Conservation (phyloP, 2,113 vertebrate genomes). For the Pangasianodon hypophthalmus region DNA sequence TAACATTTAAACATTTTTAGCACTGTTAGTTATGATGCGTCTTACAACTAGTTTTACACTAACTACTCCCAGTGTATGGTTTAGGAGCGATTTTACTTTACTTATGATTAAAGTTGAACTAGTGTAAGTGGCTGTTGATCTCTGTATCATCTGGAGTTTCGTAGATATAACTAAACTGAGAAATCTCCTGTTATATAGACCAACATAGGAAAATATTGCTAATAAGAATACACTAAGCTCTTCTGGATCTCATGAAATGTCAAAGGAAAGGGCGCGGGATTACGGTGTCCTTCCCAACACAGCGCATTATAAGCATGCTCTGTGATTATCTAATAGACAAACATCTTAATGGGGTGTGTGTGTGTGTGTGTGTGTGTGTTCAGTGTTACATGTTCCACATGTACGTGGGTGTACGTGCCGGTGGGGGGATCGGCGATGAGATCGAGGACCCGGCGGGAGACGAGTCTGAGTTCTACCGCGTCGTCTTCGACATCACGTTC, state of each 20-base stretch:
- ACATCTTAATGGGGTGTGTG: not conserved
- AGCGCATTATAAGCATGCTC: not conserved
- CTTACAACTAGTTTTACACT: not conserved
- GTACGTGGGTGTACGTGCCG: slow-evolving; percentile 93
- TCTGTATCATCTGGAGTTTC: not conserved
- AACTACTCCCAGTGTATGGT: not conserved
- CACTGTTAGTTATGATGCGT: too few relatives aligned
- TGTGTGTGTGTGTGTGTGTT: slow-evolving; percentile 10
- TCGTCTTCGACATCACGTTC: slow-evolving; percentile 96
- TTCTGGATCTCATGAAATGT: not conserved
- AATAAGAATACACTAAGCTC: not conserved
- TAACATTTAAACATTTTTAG: too few relatives aligned
- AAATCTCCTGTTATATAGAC: not conserved
- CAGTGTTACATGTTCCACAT: slow-evolving; percentile 99
- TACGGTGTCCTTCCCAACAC: not conserved
- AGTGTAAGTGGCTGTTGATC: not conserved
- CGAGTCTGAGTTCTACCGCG: slow-evolving; percentile 91
- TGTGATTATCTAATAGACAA: not conserved
- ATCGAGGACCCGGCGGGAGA: slow-evolving; percentile 95
- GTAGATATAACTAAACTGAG: not conserved
- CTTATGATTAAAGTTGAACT: not conserved
- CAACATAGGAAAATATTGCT: not conserved
- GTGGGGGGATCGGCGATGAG: slow-evolving; percentile 94
- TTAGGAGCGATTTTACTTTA: not conserved
- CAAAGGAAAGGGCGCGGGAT: not conserved